A percentile compares a stretch with the other conserved stretches of the same genome.
These are phyloP conservation scores for Musca vetustissima DNA, from an alignment of 1,140 invertebrate species.

Conservation along the genomic window DNA sequence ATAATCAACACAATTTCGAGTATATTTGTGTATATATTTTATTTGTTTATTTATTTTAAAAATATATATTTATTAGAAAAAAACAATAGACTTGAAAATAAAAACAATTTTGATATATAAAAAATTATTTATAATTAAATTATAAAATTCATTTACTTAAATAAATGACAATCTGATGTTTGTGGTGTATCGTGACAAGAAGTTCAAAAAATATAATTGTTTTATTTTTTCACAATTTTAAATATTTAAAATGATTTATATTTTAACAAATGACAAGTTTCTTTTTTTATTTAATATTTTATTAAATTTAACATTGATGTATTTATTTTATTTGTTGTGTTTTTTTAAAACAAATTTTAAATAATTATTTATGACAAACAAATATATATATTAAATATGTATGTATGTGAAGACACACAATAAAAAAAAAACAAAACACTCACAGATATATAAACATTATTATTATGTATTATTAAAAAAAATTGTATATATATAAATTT, in stretches of 20 bases:
- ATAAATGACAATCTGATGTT: slow-evolving; percentile 7
- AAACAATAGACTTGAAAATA: slow-evolving; percentile 23
- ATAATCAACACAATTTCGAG: too few relatives aligned
- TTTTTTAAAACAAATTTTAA: slow-evolving; percentile 16
- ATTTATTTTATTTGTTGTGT: slow-evolving; percentile 2
- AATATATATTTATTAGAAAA: slow-evolving; percentile 12
- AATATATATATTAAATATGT: slow-evolving; percentile 6
- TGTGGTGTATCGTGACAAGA: too few relatives aligned
- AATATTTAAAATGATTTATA: too few relatives aligned
- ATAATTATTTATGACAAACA: slow-evolving; percentile 20
- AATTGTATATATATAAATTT: too few relatives aligned
- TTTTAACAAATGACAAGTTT: too few relatives aligned
- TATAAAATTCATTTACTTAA: background rate
- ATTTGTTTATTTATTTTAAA: background rate
- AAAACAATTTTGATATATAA: slow-evolving; percentile 9
- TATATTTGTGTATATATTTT: too few relatives aligned
- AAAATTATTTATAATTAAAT: background rate
- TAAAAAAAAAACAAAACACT: too few relatives aligned
- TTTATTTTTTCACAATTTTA: too few relatives aligned
- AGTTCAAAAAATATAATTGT: too few relatives aligned
- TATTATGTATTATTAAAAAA: too few relatives aligned
- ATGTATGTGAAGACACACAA: background rate
- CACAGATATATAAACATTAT: slow-evolving; percentile 18
- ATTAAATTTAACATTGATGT: background rate
- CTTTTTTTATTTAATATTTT: background rate